These are phyloP conservation scores for Pantherophis vulpinus DNA, from an alignment of 2,797 vertebrate species.

Conservation along the genomic window DNA sequence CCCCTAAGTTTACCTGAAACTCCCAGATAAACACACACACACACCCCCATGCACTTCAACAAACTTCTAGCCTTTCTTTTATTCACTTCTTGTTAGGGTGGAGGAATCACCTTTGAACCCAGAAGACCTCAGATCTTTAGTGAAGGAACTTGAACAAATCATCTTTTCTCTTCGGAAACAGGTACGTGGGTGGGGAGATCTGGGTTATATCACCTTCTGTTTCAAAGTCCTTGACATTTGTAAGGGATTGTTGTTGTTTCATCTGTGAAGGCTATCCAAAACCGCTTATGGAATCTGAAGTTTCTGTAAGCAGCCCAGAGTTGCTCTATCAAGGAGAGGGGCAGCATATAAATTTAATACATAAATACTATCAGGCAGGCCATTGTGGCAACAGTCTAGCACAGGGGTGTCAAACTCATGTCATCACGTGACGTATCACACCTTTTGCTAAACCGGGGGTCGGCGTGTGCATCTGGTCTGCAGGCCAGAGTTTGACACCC, in stretches of 20 bases:
- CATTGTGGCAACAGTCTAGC: neutral
- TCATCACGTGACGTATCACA: neutral
- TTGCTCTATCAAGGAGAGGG: neutral
- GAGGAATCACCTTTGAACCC: neutral
- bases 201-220: neutral
- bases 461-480: accelerated
- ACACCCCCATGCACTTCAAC: conserved; percentile 7
- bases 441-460: neutral
- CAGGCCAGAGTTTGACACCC: accelerated
- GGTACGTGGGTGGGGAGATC: conserved; percentile 40
- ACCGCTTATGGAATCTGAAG: neutral
- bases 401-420: neutral
- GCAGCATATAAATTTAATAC: neutral
- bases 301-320: neutral
- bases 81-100: conserved; percentile 16
- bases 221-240: neutral
- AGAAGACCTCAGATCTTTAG: conserved; percentile 52
- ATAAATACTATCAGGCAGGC: neutral
- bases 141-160: conserved; percentile 59
- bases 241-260: neutral
- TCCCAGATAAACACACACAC: neutral
- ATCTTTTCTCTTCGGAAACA: conserved; percentile 58
- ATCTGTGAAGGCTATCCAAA: neutral
- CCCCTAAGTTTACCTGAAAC: neutral
- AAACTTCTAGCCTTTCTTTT: neutral